Evolutionary conservation across 2,888 invertebrate genomes (phyloP).

Genomic region (Tribolium freemani): DNA sequence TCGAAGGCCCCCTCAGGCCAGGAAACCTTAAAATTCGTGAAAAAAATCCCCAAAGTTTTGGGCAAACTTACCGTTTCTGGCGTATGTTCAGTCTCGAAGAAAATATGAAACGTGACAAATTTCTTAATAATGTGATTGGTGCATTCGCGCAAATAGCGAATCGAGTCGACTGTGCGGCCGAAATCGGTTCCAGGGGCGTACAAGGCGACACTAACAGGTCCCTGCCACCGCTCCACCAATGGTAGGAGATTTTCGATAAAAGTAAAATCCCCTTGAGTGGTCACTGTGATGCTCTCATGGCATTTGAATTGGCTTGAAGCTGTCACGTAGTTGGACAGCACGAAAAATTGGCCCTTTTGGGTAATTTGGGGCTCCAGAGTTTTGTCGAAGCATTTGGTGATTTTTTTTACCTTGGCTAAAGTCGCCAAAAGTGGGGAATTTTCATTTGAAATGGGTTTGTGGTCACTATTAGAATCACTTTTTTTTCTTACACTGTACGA

Average conservation of each 20-base stretch:
- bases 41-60: neutral
- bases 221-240: conserved; percentile 85
- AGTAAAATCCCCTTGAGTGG: conserved; percentile 72
- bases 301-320: conserved; percentile 70
- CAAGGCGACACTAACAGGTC: conserved; percentile 86
- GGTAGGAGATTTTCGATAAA: conserved; percentile 89
- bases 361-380: no score
- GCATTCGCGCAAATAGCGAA: conserved; percentile 84
- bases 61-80: conserved; percentile 65
- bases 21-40: neutral
- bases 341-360: neutral
- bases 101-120: conserved; percentile 86
- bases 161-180: conserved; percentile 79
- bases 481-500: no score
- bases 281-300: conserved; percentile 83
- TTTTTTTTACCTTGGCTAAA: neutral
- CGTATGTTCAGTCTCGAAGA: conserved; percentile 85
- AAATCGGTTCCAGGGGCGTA: conserved; percentile 88
- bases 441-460: no score
- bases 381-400: neutral
- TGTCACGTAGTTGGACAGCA: neutral
- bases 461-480: no score
- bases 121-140: conserved; percentile 72
- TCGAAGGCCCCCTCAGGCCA: neutral
- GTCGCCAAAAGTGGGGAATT: no score